Conservation (phyloP, 2,113 vertebrate genomes). For the Sturnus vulgaris region DNA sequence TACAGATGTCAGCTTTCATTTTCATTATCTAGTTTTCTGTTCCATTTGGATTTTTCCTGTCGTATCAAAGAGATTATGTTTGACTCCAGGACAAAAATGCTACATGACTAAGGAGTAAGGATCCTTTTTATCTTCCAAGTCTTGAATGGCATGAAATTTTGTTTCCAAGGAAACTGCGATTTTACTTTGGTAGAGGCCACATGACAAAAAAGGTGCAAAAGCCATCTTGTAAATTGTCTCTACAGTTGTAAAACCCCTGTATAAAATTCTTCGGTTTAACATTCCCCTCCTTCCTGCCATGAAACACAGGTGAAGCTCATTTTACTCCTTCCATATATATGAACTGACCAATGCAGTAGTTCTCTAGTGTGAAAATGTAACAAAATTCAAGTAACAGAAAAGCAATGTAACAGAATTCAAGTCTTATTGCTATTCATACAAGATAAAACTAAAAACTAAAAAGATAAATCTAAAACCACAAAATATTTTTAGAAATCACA, state of each 20-base stretch:
- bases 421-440: background rate
- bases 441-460: background rate
- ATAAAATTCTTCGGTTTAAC: background rate
- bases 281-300: background rate
- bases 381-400: background rate
- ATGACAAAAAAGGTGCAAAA: background rate
- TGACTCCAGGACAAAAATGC: background rate
- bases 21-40: background rate
- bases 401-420: background rate
- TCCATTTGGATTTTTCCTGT: background rate
- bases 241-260: background rate
- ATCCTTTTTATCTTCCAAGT: background rate
- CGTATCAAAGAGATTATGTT: background rate
- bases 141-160: conserved; percentile 11
- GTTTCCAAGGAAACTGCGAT: conserved; percentile 38
- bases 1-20: background rate
- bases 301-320: background rate
- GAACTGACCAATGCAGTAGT: background rate
- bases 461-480: background rate
- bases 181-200: background rate
- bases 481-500: background rate
- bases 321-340: background rate
- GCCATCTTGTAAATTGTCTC: background rate
- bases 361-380: background rate
- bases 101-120: background rate